These are phyloP conservation scores for Vespertilio murinus DNA, from an alignment of 2,797 vertebrate species.

Conservation along the genomic window DNA sequence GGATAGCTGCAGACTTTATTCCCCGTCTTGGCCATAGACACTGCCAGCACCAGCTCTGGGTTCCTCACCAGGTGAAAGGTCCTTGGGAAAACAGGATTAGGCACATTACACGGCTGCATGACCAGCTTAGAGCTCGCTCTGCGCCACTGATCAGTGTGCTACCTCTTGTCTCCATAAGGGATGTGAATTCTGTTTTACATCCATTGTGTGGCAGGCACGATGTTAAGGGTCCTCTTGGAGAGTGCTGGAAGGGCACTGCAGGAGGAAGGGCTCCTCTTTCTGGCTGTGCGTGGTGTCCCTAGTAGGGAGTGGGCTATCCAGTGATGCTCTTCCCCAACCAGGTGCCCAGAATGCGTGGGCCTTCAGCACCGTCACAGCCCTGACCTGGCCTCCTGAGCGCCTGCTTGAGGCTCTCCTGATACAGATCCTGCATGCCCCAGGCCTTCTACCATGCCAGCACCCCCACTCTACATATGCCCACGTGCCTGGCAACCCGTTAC, in stretches of 20 bases:
- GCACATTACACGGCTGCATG: neutral
- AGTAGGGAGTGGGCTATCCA: neutral
- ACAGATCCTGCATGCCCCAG: neutral
- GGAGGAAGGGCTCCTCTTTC: neutral
- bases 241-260: neutral
- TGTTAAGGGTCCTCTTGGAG: neutral
- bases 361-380: neutral
- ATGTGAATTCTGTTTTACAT: neutral
- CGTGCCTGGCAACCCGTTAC: neutral
- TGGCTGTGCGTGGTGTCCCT: neutral
- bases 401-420: neutral
- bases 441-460: neutral
- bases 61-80: slow-evolving; percentile 74
- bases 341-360: neutral
- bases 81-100: slow-evolving; percentile 67
- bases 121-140: neutral
- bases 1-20: slow-evolving; percentile 49
- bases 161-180: neutral
- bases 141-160: too few relatives aligned
- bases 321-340: neutral
- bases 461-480: neutral
- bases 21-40: slow-evolving; percentile 63
- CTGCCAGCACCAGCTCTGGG: slow-evolving; percentile 76
- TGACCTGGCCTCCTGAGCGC: neutral
- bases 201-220: neutral